Base-by-base conservation (phyloP, 2,113 vertebrate species). In the Canis aureus region DNA sequence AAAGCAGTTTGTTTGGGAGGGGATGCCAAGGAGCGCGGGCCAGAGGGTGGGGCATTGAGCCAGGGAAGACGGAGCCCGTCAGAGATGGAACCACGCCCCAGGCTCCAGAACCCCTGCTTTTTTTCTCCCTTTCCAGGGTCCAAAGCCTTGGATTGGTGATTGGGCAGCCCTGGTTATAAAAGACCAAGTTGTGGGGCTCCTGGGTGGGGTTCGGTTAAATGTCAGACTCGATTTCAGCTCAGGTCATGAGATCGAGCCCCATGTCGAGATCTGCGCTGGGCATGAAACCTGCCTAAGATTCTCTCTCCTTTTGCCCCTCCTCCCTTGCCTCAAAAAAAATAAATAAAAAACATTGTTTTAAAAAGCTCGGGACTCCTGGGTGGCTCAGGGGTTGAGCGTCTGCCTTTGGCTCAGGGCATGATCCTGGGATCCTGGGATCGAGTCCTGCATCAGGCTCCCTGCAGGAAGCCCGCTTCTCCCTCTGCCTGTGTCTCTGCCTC, bases 1-100 rank as follows among this genome's bases (percentile, higher is more conserved):
- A 15, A 60, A 69, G 55, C 0, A 38, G 13, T 53, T 64, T 91
- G 32, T 64, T 55, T 79, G 82, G 57, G 25, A 67, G 27, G 13
- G 0, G 66, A 62, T 1, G 3, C 51, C 13, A 3, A n/a, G n/a
- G n/a, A 35, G 38, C 35, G 0, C 59, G 11, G 12, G 51, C 51
- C 15, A 5, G 43, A 62, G 32, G 12, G 29, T 0, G 53, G 22
- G 43, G 53, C 38, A 10, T 1, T 1, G 25, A 81, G 16, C 6
- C 5, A 11, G 16, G 3, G 29, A 25, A 20, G 51, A 23, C 3
- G 43, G 11, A 13, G 5, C 49, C 0, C 5, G 15, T 62, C 64
- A 29, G 55, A 22, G 20, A 11, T 0, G 6, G 51, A 60, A 11
- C 51, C 11, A 4, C 16, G 86, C 20, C 25, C 0, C 11, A n/a